A percentile compares a stretch with the other conserved stretches of the same genome.
Conservation (phyloP, 2,888 invertebrate species). For the Synanthedon formicaeformis region DNA sequence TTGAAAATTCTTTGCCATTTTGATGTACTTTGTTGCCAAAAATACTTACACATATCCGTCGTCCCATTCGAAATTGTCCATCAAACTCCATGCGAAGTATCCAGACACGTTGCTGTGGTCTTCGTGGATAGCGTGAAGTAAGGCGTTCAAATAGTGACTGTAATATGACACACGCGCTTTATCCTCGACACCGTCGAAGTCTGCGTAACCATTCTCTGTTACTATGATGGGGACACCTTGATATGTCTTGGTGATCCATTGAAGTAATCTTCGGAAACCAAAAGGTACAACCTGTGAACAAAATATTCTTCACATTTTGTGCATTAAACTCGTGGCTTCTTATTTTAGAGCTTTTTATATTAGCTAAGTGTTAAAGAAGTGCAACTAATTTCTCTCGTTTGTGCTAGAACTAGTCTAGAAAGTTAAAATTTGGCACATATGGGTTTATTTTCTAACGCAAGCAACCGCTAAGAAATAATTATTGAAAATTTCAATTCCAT, state of each 20-base stretch:
- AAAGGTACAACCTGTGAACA: slow-evolving; percentile 64
- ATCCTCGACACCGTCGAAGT: slow-evolving; percentile 63
- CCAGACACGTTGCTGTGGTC: slow-evolving; percentile 75
- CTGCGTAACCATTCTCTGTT: slow-evolving; percentile 69
- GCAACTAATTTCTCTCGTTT: too few relatives aligned
- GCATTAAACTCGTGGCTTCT: too few relatives aligned
- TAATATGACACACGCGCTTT: slow-evolving; percentile 70
- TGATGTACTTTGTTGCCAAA: too few relatives aligned
- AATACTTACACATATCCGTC: slow-evolving; percentile 78
- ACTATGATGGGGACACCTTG: slow-evolving; percentile 65
- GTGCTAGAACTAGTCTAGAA: too few relatives aligned
- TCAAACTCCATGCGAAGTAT: slow-evolving; percentile 84
- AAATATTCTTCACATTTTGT: too few relatives aligned
- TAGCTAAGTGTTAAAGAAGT: too few relatives aligned
- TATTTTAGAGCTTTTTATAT: too few relatives aligned
- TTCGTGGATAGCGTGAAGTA: slow-evolving; percentile 63
- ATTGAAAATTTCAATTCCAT: too few relatives aligned
- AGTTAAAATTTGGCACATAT: too few relatives aligned
- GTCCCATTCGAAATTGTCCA: slow-evolving; percentile 89
- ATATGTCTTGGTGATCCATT: slow-evolving; percentile 66
- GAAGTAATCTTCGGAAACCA: slow-evolving; percentile 67
- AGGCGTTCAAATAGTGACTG: slow-evolving; percentile 59
- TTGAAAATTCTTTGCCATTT: too few relatives aligned
- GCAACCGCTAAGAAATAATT: too few relatives aligned
- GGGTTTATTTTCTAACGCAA: too few relatives aligned